Evolutionary conservation across 2,888 invertebrate genomes (phyloP), one percentile per base, ranked within the genome.

Genomic region (Chymomyza fuscimana): DNA sequence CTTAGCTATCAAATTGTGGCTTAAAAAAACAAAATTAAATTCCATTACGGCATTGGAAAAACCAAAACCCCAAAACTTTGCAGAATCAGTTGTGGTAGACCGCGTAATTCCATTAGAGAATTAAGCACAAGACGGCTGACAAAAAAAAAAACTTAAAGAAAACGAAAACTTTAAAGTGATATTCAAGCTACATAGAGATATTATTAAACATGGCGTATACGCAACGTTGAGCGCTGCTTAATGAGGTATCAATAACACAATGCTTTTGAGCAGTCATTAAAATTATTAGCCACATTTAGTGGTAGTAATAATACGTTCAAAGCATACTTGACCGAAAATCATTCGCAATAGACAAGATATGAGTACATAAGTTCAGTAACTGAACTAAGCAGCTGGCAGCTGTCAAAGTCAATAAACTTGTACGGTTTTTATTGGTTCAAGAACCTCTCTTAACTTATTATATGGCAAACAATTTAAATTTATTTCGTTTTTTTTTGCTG

Each of bases 181-280:
- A 32, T 32, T 32, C 6, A 9, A 32, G 32, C 32, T 32, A 32
- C 6, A 32, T 6, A 52, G 40, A 56, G 58, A 15, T 12, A 46
- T 12, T 12, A 46, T 12, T 12, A 54, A 65, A 77, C 75, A 78
- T 80, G 71, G 75, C 73, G 83, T 62, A 83, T 83, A 73, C 80
- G 84, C 78, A 72, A 65, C 52, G 75, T 71, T 77, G 80, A 1
- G 77, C 75, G 36, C 54, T 77, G 86, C 73, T 81, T 86, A 83
- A 83, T 83, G 83, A 83, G 78, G 86, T 82, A 83, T 83, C 84
- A 80, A 81, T 83, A 83, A 84, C 82, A 70, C 51, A 66, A 70
- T 60, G 70, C 74, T 15, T 63, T 2, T 12, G 40, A 46, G 40
- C 40, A 46, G 6, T 32, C 32, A 32, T 32, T 32, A 32, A 32